phyloP scores from a whole-genome alignment of 2,888 invertebrate species.

The Zele albiditarsus region DNA sequence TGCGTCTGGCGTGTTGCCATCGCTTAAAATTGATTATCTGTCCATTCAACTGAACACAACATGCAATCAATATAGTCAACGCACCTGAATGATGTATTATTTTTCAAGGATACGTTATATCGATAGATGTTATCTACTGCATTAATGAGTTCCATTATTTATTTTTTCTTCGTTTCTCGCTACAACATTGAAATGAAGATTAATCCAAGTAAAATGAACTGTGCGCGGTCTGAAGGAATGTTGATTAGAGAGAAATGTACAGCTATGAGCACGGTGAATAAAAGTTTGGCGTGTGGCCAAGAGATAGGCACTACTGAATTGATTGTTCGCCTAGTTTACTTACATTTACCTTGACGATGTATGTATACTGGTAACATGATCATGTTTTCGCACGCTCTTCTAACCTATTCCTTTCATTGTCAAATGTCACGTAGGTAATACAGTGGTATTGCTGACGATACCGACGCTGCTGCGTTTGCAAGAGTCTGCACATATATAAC shows the following conservation, averaged over 20 bases:
- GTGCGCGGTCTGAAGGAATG: neutral
- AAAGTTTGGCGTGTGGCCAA: conserved; percentile 26
- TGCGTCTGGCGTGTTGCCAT: conserved; percentile 31
- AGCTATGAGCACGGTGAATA: conserved; percentile 2
- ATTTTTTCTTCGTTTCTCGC: neutral
- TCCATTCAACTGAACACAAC: conserved; percentile 16
- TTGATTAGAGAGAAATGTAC: neutral
- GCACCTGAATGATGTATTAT: conserved; percentile 2
- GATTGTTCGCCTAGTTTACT: conserved; percentile 31
- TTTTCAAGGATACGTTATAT: neutral
- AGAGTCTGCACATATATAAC: neutral
- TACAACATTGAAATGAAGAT: neutral
- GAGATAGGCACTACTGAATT: conserved; percentile 14
- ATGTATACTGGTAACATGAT: neutral
- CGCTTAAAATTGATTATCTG: conserved; percentile 35
- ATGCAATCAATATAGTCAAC: neutral
- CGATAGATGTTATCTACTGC: neutral
- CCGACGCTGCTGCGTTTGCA: neutral
- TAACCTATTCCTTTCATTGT: neutral
- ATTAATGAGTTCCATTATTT: neutral
- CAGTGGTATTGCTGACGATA: conserved; percentile 15
- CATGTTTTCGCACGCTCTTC: neutral
- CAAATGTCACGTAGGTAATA: neutral
- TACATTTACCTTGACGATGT: conserved; percentile 9
- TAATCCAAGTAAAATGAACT: neutral